Conservation (phyloP, 2,797 vertebrate species). For the Pantherophis alleghaniensis region DNA sequence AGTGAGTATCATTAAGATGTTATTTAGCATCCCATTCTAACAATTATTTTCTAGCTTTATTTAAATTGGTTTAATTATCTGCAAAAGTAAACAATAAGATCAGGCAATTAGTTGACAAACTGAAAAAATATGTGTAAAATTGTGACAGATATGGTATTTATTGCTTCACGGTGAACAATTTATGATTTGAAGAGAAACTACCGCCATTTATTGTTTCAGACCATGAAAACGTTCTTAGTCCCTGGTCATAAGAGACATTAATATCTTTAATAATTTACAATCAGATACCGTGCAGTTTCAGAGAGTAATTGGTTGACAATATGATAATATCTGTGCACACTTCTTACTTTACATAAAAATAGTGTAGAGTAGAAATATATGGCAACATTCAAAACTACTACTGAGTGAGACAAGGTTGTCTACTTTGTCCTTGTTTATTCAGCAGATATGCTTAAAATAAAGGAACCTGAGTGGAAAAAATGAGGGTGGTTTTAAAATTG, state of each 20-base stretch:
- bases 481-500: background rate
- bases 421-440: background rate
- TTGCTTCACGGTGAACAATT: background rate
- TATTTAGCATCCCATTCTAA: background rate
- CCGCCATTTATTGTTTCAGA: background rate
- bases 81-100: conserved; percentile 3
- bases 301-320: background rate
- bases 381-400: accelerated
- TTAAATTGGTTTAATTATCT: conserved; percentile 16
- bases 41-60: conserved; percentile 12
- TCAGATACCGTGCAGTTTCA: background rate
- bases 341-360: background rate
- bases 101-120: background rate
- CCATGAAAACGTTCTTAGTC: conserved; percentile 32
- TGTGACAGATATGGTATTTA: conserved; percentile 1
- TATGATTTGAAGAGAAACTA: background rate
- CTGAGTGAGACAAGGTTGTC: background rate
- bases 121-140: background rate
- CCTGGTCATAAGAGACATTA: background rate
- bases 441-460: background rate
- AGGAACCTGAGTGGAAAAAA: background rate
- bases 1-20: background rate
- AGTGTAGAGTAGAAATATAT: background rate
- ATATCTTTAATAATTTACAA: background rate
- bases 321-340: background rate